These are phyloP conservation scores for Capreolus pygargus DNA, from an alignment of 2,113 vertebrate genomes.

Conservation along the genomic window DNA sequence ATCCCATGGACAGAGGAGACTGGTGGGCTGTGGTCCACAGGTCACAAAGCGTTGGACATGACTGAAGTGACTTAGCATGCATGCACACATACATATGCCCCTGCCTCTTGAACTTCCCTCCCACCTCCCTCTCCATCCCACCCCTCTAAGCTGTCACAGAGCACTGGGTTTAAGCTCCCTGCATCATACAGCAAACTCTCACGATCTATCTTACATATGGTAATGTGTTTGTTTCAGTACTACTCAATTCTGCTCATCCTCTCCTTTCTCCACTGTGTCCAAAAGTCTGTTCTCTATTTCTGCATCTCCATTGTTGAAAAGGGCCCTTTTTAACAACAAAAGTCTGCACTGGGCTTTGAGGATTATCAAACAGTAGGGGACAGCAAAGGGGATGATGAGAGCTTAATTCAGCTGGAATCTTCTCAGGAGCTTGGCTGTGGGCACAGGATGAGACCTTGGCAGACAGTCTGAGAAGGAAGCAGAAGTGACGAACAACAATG, in stretches of 20 bases:
- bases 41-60: background rate
- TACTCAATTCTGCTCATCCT: background rate
- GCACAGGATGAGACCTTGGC: conserved; percentile 57
- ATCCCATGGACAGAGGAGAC: background rate
- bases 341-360: conserved; percentile 19
- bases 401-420: conserved; percentile 74
- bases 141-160: background rate
- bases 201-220: background rate
- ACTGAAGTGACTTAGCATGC: background rate
- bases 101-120: background rate
- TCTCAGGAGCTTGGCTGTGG: conserved; percentile 63
- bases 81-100: background rate
- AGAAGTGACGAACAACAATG: conserved; percentile 4
- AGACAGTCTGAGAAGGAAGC: background rate
- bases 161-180: background rate
- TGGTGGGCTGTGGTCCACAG: background rate
- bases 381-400: background rate
- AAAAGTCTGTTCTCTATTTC: background rate
- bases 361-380: conserved; percentile 63
- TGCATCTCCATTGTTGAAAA: background rate
- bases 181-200: background rate
- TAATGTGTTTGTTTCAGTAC: background rate
- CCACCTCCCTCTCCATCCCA: background rate
- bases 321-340: conserved; percentile 4
- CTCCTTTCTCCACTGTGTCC: background rate